Evolutionary conservation across 2,113 vertebrate genomes (phyloP), one percentile per base, ranked within the genome.

Genomic region (Pomatostomus ruficeps): DNA sequence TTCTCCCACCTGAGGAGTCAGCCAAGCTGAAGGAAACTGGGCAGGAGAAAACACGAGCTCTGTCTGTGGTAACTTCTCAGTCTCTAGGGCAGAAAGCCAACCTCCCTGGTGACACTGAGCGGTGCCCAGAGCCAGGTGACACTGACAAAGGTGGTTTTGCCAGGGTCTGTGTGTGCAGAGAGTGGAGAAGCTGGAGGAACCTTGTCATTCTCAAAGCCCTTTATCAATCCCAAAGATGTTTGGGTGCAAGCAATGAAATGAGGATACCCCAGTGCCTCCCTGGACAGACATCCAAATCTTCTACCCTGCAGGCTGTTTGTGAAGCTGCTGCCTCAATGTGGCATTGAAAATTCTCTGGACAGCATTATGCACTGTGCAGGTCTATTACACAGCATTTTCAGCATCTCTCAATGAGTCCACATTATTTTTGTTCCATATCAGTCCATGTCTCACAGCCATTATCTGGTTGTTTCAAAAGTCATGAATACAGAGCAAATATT

Each of bases 351-450:
- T 61, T 49, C 62, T 76, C 58, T 62, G 54, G n/a, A 20, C 9
- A 57, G 25, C 2, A 1, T n/a, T 78, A 28, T 13, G 18, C 20
- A 22, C 24, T 49, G 7, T 48, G 11, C 16, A 65, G 28, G 33
- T 49, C 9, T 49, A 9, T 49, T 75, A n/a, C 5, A 10, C n/a
- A 48, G 29, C 12, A 4, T 66, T 40, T 85, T 35, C 28, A 75
- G 17, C 8, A 9, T 29, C 14, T 72, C 45, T 63, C n/a, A 36
- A 58, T 33, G 45, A 51, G 24, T 40, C 6, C 4, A 6, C 0
- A 0, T 57, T 38, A 4, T 57, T 14, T 0, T 40, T 65, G 3
- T 24, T 57, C 14, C 0, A 0, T 57, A 45, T 43, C 43, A 36
- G 61, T 31, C 62, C 11, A 5, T 46, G 14, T 43, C 17, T 85